These are phyloP conservation scores for Mya arenaria DNA, from an alignment of 1,140 invertebrate genomes.

Conservation along the genomic window DNA sequence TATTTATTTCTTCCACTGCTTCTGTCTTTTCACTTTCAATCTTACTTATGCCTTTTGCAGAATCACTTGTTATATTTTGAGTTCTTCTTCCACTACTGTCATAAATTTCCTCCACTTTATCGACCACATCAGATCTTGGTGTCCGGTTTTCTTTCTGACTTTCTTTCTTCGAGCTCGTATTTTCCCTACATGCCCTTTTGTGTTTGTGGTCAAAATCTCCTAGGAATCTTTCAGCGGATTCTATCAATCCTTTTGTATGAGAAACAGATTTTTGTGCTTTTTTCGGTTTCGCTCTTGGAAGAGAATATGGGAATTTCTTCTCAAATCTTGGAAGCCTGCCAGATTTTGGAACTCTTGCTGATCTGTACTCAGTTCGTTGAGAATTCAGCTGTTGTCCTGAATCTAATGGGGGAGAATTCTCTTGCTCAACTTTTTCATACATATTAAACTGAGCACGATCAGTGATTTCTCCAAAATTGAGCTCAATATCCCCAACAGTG, in stretches of 20 bases:
- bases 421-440: too few species aligned
- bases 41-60: background rate
- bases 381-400: too few species aligned
- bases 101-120: too few species aligned
- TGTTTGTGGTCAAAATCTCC: background rate
- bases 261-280: too few species aligned
- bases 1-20: background rate
- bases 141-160: too few species aligned
- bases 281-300: background rate
- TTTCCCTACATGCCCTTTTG: background rate
- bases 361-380: too few species aligned
- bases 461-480: too few species aligned
- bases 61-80: background rate
- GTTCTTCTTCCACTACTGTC: background rate
- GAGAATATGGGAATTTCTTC: background rate
- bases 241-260: background rate
- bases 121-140: too few species aligned
- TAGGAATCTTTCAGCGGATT: background rate
- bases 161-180: background rate
- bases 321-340: background rate
- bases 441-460: too few species aligned
- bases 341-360: too few species aligned
- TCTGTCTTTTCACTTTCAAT: background rate
- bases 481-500: too few species aligned
- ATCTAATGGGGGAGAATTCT: too few species aligned